Conservation (phyloP, 2,113 vertebrate genomes). For the Leptocoma aspasia region DNA sequence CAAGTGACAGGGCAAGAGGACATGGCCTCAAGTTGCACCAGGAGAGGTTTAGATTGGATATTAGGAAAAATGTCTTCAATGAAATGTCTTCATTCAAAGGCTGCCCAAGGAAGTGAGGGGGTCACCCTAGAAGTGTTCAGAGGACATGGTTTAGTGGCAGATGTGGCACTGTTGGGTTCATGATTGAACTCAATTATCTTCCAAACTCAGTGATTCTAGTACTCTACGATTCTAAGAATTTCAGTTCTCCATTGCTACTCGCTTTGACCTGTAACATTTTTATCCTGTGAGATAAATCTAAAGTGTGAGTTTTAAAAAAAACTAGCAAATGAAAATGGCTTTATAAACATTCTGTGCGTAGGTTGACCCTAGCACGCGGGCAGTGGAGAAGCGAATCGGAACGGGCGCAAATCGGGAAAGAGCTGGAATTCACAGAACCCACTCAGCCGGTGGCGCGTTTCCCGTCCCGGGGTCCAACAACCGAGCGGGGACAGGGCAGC, state of each 20-base stretch:
- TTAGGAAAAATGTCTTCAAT: neutral
- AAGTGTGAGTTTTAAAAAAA: neutral
- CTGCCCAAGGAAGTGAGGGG: neutral
- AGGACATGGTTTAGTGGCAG: neutral
- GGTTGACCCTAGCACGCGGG: accelerated
- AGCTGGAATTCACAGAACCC: neutral
- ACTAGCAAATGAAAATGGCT: neutral
- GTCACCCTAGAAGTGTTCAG: neutral
- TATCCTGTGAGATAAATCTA: neutral
- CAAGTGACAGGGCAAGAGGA: neutral
- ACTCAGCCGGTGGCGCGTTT: neutral
- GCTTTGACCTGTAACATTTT: neutral
- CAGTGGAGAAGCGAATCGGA: neutral
- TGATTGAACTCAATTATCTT: neutral
- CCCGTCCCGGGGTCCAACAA: accelerated
- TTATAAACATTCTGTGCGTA: neutral
- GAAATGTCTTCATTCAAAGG: neutral
- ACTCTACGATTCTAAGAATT: neutral
- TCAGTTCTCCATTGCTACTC: accelerated
- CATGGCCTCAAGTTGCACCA: neutral
- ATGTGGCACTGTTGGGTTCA: neutral
- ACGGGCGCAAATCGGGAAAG: accelerated
- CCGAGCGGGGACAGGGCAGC: accelerated
- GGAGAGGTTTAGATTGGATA: neutral
- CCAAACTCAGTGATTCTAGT: neutral